Base-by-base conservation (phyloP, 2,113 vertebrate species). In the Ictalurus punctatus region DNA sequence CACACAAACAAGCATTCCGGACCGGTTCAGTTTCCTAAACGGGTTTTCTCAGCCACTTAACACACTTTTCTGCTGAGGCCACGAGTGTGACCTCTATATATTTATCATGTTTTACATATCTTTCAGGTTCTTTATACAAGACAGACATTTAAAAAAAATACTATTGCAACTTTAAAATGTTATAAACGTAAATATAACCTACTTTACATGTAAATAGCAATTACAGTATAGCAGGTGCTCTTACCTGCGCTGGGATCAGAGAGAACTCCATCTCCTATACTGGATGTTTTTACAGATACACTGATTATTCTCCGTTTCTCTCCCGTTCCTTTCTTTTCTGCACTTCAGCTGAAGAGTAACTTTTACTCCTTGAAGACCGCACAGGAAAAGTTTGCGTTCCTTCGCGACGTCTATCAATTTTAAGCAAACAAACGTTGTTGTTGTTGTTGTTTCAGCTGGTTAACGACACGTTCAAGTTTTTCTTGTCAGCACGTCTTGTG, bases 171-270 rank as follows among this genome's bases (percentile, higher is more conserved):
- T 80, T 56, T 80, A 80, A 80, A 56, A n/a, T n/a, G 13, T 16
- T 17, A 19, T 10, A 0, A 52, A 10, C 1, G 19, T 25, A 8
- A 74, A 74, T 40, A 16, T 71, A 0, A 44, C 40, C 4, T 44
- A 44, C 1, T 19, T 73, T 73, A 25, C 73, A 44, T 2, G 9
- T 40, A 74, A 40, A 76, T 4, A 21, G 19, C 6, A 21, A 27
- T 78, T 13, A 63, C 25, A 17, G 58, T 58, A 89, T 1, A 56
- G 78, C 78, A 80, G 73, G 48, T 56, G 52, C 6, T 88, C 80
- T 61, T 91, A 92, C 91, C 91, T 92, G 90, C 1, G 89, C 89
- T 83, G 91, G 90, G 61, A 91, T 91, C 44, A 92, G 83, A 19
- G 91, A 90, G 25, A 92, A 56, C 79, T 92, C 91, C 91, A 92